Base-by-base conservation (phyloP, 35 echinoderm and acorn worm species). In the Heliocidaris erythrogramma region DNA sequence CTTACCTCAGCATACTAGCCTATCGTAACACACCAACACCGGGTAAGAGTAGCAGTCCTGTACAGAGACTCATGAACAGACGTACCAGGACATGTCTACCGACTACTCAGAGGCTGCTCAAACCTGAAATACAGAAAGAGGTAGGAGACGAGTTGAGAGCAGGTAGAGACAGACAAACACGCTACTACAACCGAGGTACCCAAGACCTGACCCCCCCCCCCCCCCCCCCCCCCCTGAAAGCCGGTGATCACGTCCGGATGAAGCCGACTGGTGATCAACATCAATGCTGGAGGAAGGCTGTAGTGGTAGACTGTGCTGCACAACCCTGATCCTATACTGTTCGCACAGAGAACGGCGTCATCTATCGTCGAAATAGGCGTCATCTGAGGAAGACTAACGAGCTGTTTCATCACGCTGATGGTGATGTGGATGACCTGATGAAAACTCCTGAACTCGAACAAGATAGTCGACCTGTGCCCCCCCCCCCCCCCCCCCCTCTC, bases 201-300 rank as follows among this genome's bases (percentile, higher is more conserved):
- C 91, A 65, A 92, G 94, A 96, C 48, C 93, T 94, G 14, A 30
- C 42, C 65, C 65, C 35, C 35, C 3, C 3, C 35, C 35, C 35
- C 35, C 35, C 35, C 35, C 35, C 35, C 35, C 35, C 35, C 35
- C 35, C 84, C 61, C 85, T 95, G 42, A 85, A 93, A 59, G 17
- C 71, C 5, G 91, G 97, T 89, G 94, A 97, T 30, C 90, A 53
- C 27, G 95, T 97, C 30, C 94, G 95, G 29, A 89, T 96, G 49
- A 96, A 96, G 69, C 93, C 95, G 50, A 14, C 88, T 30, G 47
- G 31, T 48, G 88, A 32, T 42, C 88, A 32, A 48, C 30, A 42
- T 42, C 35, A 42, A 42, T 3, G 32, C 8, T 90, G 88, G 88
- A 32, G 47, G 88, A 90, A 90, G 32, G 30, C 88, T 32, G 88